phyloP scores from a whole-genome alignment of 2,113 vertebrate species.

The Sigmodon hispidus region DNA sequence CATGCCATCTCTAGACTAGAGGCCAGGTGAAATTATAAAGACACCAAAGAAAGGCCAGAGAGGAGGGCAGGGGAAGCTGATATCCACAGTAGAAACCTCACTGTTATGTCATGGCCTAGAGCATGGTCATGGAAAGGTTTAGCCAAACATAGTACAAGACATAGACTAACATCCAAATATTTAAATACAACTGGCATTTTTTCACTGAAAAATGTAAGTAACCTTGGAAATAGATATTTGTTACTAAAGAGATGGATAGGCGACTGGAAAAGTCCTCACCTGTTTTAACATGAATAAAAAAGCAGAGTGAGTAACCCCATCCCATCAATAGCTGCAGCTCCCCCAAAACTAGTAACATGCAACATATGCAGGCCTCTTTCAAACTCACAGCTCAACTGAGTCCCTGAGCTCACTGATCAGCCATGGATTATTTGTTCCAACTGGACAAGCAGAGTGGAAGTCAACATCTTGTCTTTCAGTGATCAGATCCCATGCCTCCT shows the following conservation, averaged over 20 bases:
- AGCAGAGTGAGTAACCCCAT: background rate
- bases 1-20: background rate
- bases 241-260: background rate
- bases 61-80: background rate
- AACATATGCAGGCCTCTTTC: fast-evolving
- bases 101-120: background rate
- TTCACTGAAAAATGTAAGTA: background rate
- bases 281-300: background rate
- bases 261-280: background rate
- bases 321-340: background rate
- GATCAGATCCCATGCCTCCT: background rate
- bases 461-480: background rate
- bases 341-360: background rate
- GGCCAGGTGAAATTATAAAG: background rate
- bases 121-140: too few species aligned
- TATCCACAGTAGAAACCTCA: background rate
- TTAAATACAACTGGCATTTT: background rate
- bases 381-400: background rate
- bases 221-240: constrained; percentile 1
- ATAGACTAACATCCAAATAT: background rate
- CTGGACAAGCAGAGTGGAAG: background rate
- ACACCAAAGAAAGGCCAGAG: background rate
- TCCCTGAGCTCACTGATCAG: background rate
- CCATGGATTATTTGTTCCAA: background rate
- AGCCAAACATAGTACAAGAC: background rate